These are phyloP conservation scores for Stenichneumon culpator DNA, from an alignment of 2,888 invertebrate genomes.

Conservation along the genomic window DNA sequence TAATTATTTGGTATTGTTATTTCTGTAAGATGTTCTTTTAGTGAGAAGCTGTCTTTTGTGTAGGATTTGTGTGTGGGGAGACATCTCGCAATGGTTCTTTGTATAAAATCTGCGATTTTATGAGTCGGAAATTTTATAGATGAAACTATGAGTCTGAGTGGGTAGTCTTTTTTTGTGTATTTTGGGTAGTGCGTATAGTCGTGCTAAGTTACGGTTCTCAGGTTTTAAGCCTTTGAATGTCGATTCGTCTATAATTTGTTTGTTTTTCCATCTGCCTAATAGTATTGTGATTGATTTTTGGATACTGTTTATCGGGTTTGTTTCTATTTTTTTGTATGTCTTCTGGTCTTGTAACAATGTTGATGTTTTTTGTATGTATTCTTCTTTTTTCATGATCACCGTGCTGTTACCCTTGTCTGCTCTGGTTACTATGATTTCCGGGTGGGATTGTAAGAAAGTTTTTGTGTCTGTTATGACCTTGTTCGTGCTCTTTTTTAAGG, in stretches of 20 bases:
- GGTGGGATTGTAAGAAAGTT: background rate
- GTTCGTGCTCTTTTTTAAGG: background rate
- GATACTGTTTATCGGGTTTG: background rate
- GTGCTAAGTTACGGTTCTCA: constrained; percentile 1
- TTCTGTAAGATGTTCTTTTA: background rate
- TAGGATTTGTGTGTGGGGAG: background rate
- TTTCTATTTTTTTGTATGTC: constrained; percentile 1
- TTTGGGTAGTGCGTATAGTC: constrained; percentile 19
- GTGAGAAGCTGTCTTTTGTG: constrained; percentile 23
- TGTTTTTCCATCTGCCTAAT: background rate
- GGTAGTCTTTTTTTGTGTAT: constrained; percentile 16
- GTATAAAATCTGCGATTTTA: constrained; percentile 4
- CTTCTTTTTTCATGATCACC: background rate
- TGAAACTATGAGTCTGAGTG: constrained; percentile 11
- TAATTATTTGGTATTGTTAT: background rate
- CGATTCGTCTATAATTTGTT: background rate
- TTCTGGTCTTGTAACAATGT: background rate
- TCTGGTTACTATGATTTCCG: constrained; percentile 23
- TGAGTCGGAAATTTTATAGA: constrained; percentile 16
- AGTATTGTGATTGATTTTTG: background rate
- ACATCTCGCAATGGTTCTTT: background rate
- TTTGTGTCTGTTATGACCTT: constrained; percentile 9
- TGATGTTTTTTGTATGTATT: constrained; percentile 5
- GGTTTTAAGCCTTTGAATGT: background rate
- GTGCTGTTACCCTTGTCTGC: constrained; percentile 29